phyloP scores from a whole-genome alignment of 2,113 vertebrate species.

The Halichoeres trimaculatus region DNA sequence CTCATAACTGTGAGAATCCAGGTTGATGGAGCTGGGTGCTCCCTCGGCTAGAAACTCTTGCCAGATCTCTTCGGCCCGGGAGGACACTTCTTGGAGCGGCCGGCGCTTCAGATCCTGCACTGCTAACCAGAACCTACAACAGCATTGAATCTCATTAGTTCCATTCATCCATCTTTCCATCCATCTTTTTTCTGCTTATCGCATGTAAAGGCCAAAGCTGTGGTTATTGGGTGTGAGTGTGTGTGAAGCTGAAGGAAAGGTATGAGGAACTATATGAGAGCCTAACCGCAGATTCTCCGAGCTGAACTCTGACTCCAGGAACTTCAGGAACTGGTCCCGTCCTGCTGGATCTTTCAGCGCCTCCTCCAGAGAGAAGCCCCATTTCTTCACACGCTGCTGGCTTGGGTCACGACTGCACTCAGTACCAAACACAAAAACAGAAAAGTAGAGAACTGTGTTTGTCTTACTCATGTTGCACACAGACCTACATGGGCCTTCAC shows the following conservation, averaged over 20 bases:
- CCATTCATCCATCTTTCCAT: too few species aligned
- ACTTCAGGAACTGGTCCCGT: conserved; percentile 93
- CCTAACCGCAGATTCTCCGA: conserved; percentile 95
- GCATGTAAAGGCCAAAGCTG: too few species aligned
- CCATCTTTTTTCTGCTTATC: too few species aligned
- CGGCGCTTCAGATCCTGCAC: conserved; percentile 95
- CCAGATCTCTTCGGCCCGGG: conserved; percentile 94
- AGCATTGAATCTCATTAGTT: conserved; percentile 13
- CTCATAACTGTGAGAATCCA: conserved; percentile 97
- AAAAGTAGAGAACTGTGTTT: not conserved
- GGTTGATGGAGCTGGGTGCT: conserved; percentile 94
- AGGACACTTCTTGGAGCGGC: conserved; percentile 90
- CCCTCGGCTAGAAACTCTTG: conserved; percentile 96
- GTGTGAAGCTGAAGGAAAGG: too few species aligned
- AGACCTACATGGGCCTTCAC: not conserved
- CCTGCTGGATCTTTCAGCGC: conserved; percentile 92
- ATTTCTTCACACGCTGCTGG: conserved; percentile 94
- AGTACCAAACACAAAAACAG: not conserved
- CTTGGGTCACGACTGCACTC: conserved; percentile 90
- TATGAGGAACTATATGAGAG: not conserved
- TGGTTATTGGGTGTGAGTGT: too few species aligned
- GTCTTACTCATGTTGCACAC: not conserved
- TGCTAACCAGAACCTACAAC: conserved; percentile 92
- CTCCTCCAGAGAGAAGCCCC: conserved; percentile 95
- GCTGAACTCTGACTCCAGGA: conserved; percentile 97